Base-by-base conservation (phyloP, 2,113 vertebrate genomes). In the Zootoca vivipara region DNA sequence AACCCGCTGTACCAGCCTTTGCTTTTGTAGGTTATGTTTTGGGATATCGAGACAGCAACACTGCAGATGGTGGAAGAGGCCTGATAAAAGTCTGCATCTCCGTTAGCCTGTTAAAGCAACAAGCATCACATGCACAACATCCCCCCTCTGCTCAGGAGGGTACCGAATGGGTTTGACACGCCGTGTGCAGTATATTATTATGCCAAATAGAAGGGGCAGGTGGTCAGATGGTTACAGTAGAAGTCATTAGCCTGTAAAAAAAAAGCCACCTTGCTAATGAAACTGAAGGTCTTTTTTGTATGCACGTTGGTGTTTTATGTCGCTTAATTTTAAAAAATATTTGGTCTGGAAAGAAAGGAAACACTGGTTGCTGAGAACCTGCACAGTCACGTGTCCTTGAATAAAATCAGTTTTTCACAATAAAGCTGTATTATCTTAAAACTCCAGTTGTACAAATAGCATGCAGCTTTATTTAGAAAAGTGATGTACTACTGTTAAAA, bases 371-470 rank as follows among this genome's bases (percentile, higher is more conserved):
- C n/a, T 73, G 15, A 75, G 33, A 85, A 75, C 13, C 52, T 75
- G 6, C 24, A 40, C 56, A 26, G 16, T 30, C 52, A n/a, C 4
- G 30, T 83, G 26, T 46, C 16, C 30, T 46, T 22, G 42, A 72
- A 28, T 70, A 22, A 46, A 70, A 33, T n/a, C 40, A 78, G 4
- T 52, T 30, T 28, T 12, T 13, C 28, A 74, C 30, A 33, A 73
- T 42, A 28, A 79, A 79, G 2, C 42, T 15, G 20, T 24, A 4
- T 62, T 73, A 5, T n/a, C 42, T 42, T 72, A 40, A 58, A 40
- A 2, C 0, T 3, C 1, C 13, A 16, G 1, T 30, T 20, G 1
- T 18, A 0, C 24, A n/a, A 38, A 13, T n/a, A 1, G 70, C 24
- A 15, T 8, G 13, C 0, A 0, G 12, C 20, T 92, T 83, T 88